These are phyloP conservation scores for Corydoras sp. DNA, from an alignment of 2,113 vertebrate genomes.

Conservation along the genomic window DNA sequence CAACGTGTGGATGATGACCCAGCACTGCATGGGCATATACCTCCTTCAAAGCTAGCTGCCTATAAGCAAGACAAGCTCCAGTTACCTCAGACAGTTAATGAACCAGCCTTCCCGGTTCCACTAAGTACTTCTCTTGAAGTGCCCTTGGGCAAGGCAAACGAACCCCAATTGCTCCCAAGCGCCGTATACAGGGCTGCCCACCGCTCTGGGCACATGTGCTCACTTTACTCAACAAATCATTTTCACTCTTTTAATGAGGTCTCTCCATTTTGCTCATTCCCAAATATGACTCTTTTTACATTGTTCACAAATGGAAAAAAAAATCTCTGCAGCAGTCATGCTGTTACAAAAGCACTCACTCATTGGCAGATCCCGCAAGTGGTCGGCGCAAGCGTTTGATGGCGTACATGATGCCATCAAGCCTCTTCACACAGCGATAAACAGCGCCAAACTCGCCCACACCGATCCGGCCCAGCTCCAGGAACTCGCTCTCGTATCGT, in stretches of 20 bases:
- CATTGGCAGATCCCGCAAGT: constrained; percentile 76
- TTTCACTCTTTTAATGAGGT: too few species aligned
- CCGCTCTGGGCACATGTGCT: not conserved
- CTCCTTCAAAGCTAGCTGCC: constrained; percentile 81
- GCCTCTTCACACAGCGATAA: constrained; percentile 91
- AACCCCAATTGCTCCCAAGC: too few species aligned
- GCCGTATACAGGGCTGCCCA: not conserved
- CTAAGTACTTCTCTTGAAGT: too few species aligned
- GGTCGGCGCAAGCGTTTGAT: constrained; percentile 84
- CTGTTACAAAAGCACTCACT: constrained; percentile 73
- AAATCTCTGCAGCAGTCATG: not conserved
- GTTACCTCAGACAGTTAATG: not conserved
- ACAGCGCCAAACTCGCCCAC: constrained; percentile 89
- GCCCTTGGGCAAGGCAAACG: too few species aligned
- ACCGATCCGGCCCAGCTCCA: constrained; percentile 87
- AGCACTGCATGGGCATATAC: constrained; percentile 94
- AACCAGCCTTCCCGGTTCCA: too few species aligned
- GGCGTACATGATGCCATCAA: constrained; percentile 93
- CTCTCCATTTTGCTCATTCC: not conserved
- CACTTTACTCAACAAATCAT: too few species aligned
- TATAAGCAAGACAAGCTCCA: constrained; percentile 44
- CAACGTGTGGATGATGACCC: constrained; percentile 91
- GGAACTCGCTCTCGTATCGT: constrained; percentile 90
- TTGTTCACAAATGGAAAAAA: too few species aligned
- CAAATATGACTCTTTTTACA: too few species aligned